These are phyloP conservation scores for Hypselothyrea guttata DNA, from an alignment of 2,888 invertebrate species.

Conservation along the genomic window DNA sequence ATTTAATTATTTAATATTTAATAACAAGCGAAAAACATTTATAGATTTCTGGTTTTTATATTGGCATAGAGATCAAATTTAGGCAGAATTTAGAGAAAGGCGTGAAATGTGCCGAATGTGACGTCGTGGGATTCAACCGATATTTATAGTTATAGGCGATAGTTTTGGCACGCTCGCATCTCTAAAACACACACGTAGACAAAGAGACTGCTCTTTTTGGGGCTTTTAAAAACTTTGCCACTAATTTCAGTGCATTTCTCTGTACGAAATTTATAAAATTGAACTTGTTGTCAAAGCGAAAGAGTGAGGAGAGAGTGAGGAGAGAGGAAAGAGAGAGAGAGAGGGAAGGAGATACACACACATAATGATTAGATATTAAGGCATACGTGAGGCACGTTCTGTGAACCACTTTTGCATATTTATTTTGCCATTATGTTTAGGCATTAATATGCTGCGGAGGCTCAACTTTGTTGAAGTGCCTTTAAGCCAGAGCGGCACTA, in stretches of 20 bases:
- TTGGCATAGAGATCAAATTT: no score
- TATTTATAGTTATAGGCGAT: no score
- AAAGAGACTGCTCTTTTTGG: slow-evolving; percentile 35
- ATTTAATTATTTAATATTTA: no score
- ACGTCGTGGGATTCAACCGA: no score
- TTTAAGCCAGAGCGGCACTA: slow-evolving; percentile 43
- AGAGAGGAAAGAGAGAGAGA: slow-evolving; percentile 3
- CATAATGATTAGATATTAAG: slow-evolving; percentile 66
- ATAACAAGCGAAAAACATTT: no score
- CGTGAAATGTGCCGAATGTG: no score
- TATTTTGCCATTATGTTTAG: slow-evolving; percentile 82
- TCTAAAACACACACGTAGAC: slow-evolving; percentile 16
- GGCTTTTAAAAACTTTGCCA: slow-evolving; percentile 50
- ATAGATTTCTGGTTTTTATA: no score
- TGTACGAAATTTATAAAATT: slow-evolving; percentile 63
- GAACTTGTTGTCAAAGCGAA: slow-evolving; percentile 62
- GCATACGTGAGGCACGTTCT: slow-evolving; percentile 74
- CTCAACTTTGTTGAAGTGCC: slow-evolving; percentile 48
- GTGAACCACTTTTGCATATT: slow-evolving; percentile 81
- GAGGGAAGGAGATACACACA: slow-evolving; percentile 16
- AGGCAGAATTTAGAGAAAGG: no score
- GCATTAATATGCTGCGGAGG: slow-evolving; percentile 71
- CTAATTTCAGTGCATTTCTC: slow-evolving; percentile 70
- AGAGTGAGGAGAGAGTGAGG: slow-evolving; percentile 26
- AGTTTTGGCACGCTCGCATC: slow-evolving; percentile 8